Evolutionary conservation across 2,113 vertebrate species (phyloP).

Genomic region (Gallinago media): DNA sequence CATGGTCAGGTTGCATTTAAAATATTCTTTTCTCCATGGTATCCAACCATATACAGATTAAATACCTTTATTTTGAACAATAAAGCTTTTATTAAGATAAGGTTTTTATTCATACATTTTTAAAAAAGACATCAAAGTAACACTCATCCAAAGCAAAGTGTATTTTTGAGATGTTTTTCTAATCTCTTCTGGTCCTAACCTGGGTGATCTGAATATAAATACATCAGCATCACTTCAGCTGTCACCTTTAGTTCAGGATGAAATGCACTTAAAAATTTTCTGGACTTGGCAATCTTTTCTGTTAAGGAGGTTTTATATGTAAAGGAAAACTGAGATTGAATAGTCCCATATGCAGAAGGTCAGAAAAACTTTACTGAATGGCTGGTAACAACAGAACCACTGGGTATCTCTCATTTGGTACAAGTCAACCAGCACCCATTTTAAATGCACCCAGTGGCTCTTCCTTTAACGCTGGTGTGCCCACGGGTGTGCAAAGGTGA

Average conservation of each 20-base stretch:
- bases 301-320: background rate
- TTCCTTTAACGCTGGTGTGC: accelerated
- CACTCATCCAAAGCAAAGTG: background rate
- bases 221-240: background rate
- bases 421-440: background rate
- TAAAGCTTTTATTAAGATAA: background rate
- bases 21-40: background rate
- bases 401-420: accelerated
- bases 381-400: background rate
- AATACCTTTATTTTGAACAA: background rate
- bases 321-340: background rate
- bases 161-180: background rate
- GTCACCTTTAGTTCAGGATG: background rate
- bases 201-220: background rate
- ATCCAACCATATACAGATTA: background rate
- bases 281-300: background rate
- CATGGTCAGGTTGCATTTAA: background rate
- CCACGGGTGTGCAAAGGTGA: accelerated
- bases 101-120: background rate
- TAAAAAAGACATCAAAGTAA: background rate
- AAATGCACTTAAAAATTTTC: background rate
- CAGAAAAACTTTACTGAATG: background rate
- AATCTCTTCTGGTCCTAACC: background rate
- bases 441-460: background rate
- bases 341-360: background rate